Conservation (phyloP, 1,140 invertebrate genomes). For the Apis mellifera region Amel_HAv3.1 CM009931.2:6794501-6795000, state of each 20-base stretch:
- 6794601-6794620: too few species aligned
- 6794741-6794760: background rate
- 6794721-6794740: too few species aligned
- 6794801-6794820: background rate
- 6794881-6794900: background rate
- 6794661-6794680: too few species aligned
- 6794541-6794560: too few species aligned
- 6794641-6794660: too few species aligned
- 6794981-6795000: background rate
- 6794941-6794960: background rate
- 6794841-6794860: slow-evolving; percentile 18
- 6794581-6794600: too few species aligned
- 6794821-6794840: background rate
- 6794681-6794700: too few species aligned
- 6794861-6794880: slow-evolving; percentile 5
- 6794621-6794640: too few species aligned
- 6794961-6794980: background rate
- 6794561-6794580: too few species aligned
- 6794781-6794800: background rate
- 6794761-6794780: slow-evolving; percentile 7
- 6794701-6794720: too few species aligned
- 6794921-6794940: background rate
- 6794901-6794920: background rate
- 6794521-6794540: too few species aligned
- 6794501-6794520: too few species aligned